Percentiles rank a stretch among this genome's conserved stretches.
These are phyloP conservation scores for Gadus macrocephalus DNA, from an alignment of 2,113 vertebrate species.

Conservation along the genomic window DNA sequence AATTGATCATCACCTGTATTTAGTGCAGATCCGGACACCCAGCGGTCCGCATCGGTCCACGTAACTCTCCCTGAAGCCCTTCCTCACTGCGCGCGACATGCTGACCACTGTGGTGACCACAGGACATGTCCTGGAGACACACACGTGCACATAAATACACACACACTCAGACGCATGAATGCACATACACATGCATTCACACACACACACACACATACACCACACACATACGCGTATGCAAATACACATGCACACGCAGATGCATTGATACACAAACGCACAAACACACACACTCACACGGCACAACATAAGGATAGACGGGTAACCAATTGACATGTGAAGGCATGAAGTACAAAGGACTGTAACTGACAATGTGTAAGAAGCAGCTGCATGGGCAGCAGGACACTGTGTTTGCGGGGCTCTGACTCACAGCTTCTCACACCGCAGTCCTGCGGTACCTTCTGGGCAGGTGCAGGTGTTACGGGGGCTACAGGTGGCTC, in stretches of 20 bases:
- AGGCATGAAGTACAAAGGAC: too few species aligned
- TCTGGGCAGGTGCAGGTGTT: conserved; percentile 73
- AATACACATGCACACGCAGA: too few species aligned
- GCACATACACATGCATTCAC: background rate
- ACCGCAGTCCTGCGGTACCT: conserved; percentile 73
- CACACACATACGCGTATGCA: too few species aligned
- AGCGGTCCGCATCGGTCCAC: conserved; percentile 78
- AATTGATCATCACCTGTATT: conserved; percentile 70
- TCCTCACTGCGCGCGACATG: conserved; percentile 73
- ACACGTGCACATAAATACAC: conserved; percentile 7
- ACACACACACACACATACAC: background rate
- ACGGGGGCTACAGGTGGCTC: conserved; percentile 70
- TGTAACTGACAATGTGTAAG: too few species aligned
- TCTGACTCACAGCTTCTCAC: conserved; percentile 72
- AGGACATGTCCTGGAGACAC: conserved; percentile 66
- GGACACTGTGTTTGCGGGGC: too few species aligned
- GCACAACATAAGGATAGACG: too few species aligned
- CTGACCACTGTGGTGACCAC: conserved; percentile 75
- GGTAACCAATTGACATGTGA: too few species aligned
- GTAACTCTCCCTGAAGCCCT: conserved; percentile 73
- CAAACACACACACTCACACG: too few species aligned
- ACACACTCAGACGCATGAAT: background rate
- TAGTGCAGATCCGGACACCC: conserved; percentile 76
- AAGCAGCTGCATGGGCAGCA: too few species aligned
- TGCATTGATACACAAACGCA: too few species aligned